Evolutionary conservation across 1,140 invertebrate species (phyloP), one percentile per base, ranked within the genome.

Genomic region (Drosophila eugracilis): DNA sequence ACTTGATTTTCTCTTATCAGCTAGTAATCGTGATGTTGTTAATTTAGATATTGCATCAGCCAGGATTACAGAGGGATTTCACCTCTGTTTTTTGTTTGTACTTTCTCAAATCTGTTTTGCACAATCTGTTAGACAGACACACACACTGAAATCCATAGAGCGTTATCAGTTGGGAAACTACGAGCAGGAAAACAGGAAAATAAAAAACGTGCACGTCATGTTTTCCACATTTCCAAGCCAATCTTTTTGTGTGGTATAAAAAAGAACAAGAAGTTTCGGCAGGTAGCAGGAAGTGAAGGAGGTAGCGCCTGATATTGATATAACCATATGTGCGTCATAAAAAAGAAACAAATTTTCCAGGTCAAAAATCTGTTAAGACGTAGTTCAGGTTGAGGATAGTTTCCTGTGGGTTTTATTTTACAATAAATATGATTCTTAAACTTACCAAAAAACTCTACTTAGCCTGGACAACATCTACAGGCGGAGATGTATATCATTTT

Each of bases 21-120:
- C 1, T 15, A 3, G 6, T 9, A 28, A 44, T 53, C 22, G 37
- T 69, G 63, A 66, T 67, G 45, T 21, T n/a, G 17, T 22, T 28
- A 32, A 22, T 44, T 69, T 69, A 26, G 65, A 67, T 67, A 49
- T 69, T 69, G 65, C 65, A 69, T 69, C 60, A 69, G 65, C 60
- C 65, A 53, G 65, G 65, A 69, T 67, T 67, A 28, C 12, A 52
- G 48, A 14, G 58, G 60, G 60, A 32, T 32, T 53, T 28, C 17
- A 42, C 5, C 17, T 37, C 4, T 24, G n/a, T 36, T 15, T 9
- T 24, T 34, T 21, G 17, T 15, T 15, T 41, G 36, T 42, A 12
- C 39, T 21, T n/a, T 26, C 14, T 21, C 59, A 15, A 42, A 42
- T 42, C 24, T 69, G 60, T 52, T 52, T 66, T 67, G 39, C 47